A percentile compares a stretch with the other conserved stretches of the same genome.
Evolutionary conservation across 1,140 invertebrate genomes (phyloP).

Genomic region (Cotesia glomerata): DNA sequence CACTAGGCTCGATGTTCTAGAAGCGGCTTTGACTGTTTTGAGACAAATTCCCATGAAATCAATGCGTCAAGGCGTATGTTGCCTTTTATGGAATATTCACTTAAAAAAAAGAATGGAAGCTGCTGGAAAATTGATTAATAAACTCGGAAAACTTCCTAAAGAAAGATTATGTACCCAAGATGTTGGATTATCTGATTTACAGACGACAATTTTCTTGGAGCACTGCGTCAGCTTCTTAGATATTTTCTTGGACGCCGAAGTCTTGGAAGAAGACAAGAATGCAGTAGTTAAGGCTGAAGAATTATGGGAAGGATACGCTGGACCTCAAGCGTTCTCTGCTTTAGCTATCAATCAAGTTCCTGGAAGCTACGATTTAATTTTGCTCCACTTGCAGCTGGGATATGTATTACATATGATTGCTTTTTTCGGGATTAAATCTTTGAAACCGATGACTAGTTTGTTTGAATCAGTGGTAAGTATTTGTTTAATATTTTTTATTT

Average conservation of each 20-base stretch:
- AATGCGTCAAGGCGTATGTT: constrained; percentile 77
- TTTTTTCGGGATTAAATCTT: constrained; percentile 76
- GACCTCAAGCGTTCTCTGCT: constrained; percentile 73
- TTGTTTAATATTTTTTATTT: constrained; percentile 43
- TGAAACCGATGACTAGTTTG: constrained; percentile 75
- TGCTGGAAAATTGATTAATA: constrained; percentile 81
- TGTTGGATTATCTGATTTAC: constrained; percentile 74
- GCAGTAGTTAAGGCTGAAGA: constrained; percentile 69
- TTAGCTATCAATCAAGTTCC: constrained; percentile 77
- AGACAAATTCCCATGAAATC: constrained; percentile 68
- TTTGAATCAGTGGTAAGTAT: constrained; percentile 75
- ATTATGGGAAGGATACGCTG: constrained; percentile 69
- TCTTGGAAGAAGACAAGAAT: constrained; percentile 41
- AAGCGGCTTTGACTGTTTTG: constrained; percentile 66
- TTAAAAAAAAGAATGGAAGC: constrained; percentile 77
- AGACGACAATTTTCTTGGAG: constrained; percentile 74
- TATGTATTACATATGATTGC: constrained; percentile 79
- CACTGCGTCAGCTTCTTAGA: constrained; percentile 76
- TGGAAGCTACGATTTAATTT: constrained; percentile 77
- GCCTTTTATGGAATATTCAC: constrained; percentile 87
- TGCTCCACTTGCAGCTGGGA: constrained; percentile 80
- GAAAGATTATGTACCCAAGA: constrained; percentile 80
- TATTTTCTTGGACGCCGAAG: constrained; percentile 70
- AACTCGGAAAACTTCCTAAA: constrained; percentile 86
- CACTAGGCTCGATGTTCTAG: constrained; percentile 69